A percentile compares a stretch with the other conserved stretches of the same genome.
phyloP scores from a whole-genome alignment of 1,140 invertebrate species.

The Papilio dardanus region DNA sequence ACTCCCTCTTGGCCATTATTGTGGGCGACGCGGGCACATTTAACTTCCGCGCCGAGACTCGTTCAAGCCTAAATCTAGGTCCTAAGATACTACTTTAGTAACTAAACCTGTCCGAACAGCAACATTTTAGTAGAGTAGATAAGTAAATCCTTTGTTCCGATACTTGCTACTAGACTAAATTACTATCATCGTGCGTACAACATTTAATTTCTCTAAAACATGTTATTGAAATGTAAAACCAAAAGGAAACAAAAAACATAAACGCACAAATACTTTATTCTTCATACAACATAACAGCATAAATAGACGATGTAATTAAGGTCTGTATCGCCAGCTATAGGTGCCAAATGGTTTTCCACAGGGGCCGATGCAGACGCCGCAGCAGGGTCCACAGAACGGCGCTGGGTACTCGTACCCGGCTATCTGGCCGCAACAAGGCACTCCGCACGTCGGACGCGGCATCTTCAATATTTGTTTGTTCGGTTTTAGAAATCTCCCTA shows the following conservation, averaged over 20 bases:
- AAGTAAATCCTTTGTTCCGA: no score
- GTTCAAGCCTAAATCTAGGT: no score
- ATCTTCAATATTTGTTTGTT: conserved; percentile 14
- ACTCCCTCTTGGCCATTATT: no score
- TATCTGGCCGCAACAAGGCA: conserved; percentile 55
- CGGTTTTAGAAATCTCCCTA: neutral
- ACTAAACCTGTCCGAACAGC: no score
- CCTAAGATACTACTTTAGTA: no score
- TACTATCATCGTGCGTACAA: no score
- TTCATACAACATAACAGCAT: neutral
- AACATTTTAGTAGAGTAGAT: no score
- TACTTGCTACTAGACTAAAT: no score
- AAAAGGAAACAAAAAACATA: neutral
- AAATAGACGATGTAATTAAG: conserved; percentile 19
- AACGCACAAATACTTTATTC: neutral
- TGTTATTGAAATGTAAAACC: neutral
- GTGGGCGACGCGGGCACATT: no score
- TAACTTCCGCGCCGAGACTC: no score
- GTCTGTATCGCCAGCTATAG: conserved; percentile 55
- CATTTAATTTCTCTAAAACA: no score
- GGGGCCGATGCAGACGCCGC: conserved; percentile 51
- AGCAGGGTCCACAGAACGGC: conserved; percentile 55
- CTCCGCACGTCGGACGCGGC: conserved; percentile 43
- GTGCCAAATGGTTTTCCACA: conserved; percentile 57
- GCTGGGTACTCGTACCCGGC: conserved; percentile 50